Base-by-base conservation (phyloP, 1,140 invertebrate species). In the Popillia japonica region DNA sequence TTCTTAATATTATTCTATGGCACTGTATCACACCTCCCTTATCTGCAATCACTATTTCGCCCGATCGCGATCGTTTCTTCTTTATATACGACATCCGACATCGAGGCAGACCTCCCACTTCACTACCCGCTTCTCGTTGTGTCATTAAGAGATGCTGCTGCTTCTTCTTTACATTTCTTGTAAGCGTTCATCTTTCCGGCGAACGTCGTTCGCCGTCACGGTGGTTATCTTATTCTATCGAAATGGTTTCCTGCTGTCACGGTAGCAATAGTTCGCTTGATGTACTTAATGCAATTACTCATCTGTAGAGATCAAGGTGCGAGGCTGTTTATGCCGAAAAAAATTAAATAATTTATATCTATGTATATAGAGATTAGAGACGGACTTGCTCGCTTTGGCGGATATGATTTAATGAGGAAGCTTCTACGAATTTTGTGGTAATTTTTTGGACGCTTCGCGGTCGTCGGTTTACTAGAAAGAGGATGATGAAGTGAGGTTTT, bases 81-180 rank as follows among this genome's bases (percentile, higher is more conserved):
- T n/a, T 55, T 55, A 55, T 55, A 55, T 55, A 55, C 48, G 6
- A 55, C 48, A n/a, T 55, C 48, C 48, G 48, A n/a, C n/a, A n/a
- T n/a, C 48, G 48, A 17, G 48, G 17, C 6, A 17, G 48, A 17
- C 17, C 48, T 55, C 48, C 48, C 48, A 55, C 48, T 17, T 55
- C 14, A 17, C n/a, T 14, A n/a, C 48, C 17, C 14, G 48, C 48
- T 55, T 55, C 17, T 55, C 48, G 17, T 55, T 55, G 48, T 55
- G 48, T 55, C 48, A 55, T 55, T 55, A 17, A 17, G 17, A 55
- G 48, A 55, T 55, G 48, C n/a, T 55, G 48, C n/a, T 55, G 14
- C 48, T 20, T 55, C 17, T 55, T n/a, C 48, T 17, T 6, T 55
- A 55, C 48, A 34, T 34, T 34, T 34, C 27, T 34, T 34, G 27